Conservation (phyloP, 2,113 vertebrate genomes). For the Cariama cristata region DNA sequence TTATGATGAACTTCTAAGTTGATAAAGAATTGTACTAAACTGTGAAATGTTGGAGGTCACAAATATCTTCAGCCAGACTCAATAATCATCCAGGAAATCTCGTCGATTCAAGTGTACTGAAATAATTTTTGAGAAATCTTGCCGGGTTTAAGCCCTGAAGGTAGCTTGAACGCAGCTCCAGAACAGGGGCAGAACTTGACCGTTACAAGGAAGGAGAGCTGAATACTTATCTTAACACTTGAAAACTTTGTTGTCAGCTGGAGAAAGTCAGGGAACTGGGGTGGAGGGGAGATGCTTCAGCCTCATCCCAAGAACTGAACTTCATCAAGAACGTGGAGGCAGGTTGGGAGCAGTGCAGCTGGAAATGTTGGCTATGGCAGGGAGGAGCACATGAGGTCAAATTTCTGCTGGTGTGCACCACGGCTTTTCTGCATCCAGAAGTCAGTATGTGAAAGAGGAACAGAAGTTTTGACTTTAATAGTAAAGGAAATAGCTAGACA, state of each 20-base stretch:
- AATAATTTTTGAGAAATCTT: background rate
- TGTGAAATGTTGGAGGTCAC: background rate
- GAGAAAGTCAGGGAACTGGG: background rate
- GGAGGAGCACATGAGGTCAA: background rate
- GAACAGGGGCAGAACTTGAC: background rate
- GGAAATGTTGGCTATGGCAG: background rate
- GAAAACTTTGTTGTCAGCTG: background rate
- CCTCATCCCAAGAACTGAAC: background rate
- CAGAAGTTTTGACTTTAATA: background rate
- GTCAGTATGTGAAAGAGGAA: background rate
- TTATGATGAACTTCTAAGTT: background rate
- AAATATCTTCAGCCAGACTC: background rate
- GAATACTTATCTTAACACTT: background rate
- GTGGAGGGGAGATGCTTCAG: background rate
- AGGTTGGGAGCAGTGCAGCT: accelerated
- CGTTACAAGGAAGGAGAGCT: background rate
- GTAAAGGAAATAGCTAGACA: background rate
- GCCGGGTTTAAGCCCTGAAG: background rate
- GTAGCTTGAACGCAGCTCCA: background rate
- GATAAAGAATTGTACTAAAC: background rate
- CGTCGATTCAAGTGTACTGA: background rate
- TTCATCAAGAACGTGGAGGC: background rate
- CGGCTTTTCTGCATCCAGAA: background rate
- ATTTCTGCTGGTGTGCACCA: background rate
- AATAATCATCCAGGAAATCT: background rate